Conservation (phyloP, 2,888 invertebrate species). For the Drosophila mimetica region DNA sequence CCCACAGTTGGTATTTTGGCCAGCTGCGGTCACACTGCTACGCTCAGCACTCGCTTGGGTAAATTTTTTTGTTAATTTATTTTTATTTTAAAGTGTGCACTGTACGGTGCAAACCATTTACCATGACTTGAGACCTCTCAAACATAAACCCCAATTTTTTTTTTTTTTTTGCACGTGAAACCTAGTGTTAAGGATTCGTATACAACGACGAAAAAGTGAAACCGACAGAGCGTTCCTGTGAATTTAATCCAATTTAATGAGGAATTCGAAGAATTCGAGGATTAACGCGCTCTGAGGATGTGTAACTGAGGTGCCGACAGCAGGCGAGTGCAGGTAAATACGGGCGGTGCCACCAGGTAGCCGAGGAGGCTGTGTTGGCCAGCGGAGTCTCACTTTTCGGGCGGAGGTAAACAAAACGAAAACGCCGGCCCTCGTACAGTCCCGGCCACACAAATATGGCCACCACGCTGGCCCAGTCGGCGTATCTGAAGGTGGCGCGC, state of each 20-base stretch:
- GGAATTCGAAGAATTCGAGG: constrained; percentile 18
- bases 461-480: constrained; percentile 32
- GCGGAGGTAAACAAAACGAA: constrained; percentile 51
- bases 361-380: background rate
- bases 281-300: constrained; percentile 24
- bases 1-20: background rate
- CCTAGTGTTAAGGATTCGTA: constrained; percentile 57
- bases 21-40: constrained; percentile 12
- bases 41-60: constrained; percentile 35
- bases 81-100: constrained; percentile 21
- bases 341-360: background rate
- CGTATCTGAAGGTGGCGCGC: constrained; percentile 53
- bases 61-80: constrained; percentile 44
- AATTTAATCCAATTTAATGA: constrained; percentile 39
- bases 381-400: constrained; percentile 20
- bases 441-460: constrained; percentile 16
- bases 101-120: constrained; percentile 35
- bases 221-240: constrained; percentile 32
- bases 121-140: constrained; percentile 57
- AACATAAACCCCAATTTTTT: constrained; percentile 49
- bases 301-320: background rate
- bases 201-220: constrained; percentile 64
- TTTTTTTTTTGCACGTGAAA: constrained; percentile 75
- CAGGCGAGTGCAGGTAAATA: constrained; percentile 17
- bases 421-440: constrained; percentile 50